phyloP scores from a whole-genome alignment of 2,888 invertebrate species.

The Synanthedon vespiformis region DNA sequence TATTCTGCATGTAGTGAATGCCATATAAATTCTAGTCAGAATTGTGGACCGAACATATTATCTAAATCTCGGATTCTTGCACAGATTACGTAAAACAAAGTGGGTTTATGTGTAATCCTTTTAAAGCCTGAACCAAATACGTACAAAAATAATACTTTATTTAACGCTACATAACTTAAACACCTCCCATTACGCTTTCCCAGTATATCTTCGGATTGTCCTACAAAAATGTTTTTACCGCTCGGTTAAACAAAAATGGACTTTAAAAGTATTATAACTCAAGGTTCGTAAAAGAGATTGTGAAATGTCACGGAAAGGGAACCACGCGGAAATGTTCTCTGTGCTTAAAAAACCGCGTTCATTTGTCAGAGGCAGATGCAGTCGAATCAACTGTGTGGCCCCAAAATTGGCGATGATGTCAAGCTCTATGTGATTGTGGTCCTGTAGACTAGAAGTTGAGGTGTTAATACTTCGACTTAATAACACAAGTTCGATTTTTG shows the following conservation, averaged over 20 bases:
- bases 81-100: background rate
- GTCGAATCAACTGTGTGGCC: conserved; percentile 41
- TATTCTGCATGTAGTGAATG: too few relatives aligned
- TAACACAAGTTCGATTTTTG: too few relatives aligned
- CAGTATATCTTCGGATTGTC: conserved; percentile 29
- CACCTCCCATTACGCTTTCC: conserved; percentile 44
- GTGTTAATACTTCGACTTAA: too few relatives aligned
- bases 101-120: background rate
- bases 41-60: background rate
- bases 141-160: conserved; percentile 15
- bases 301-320: conserved; percentile 9
- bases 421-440: background rate
- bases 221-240: conserved; percentile 14
- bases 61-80: background rate
- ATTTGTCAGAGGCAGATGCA: conserved; percentile 67
- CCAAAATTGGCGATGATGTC: conserved; percentile 10
- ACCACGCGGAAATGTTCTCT: conserved; percentile 39
- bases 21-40: too few relatives aligned
- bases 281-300: conserved; percentile 1
- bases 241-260: background rate
- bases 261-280: background rate
- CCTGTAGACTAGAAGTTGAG: too few relatives aligned
- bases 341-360: conserved; percentile 65
- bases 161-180: conserved; percentile 49
- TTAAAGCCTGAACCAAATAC: background rate